Percentiles rank a stretch among this genome's conserved stretches.
Evolutionary conservation across 2,797 vertebrate species (phyloP).

Genomic region (Oryzias sinensis): DNA sequence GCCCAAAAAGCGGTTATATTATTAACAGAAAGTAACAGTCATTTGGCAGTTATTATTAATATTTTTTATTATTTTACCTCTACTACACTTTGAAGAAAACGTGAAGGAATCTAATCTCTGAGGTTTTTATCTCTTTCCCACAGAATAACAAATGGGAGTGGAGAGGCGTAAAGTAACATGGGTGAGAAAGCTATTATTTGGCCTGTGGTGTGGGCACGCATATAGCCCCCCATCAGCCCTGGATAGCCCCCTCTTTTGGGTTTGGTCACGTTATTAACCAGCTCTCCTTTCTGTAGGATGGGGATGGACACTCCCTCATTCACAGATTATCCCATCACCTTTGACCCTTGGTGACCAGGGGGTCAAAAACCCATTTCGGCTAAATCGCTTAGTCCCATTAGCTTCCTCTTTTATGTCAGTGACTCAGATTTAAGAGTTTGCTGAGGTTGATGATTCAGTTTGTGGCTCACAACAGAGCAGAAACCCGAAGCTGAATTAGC

Average conservation of each 20-base stretch:
- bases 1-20: conserved; percentile 8
- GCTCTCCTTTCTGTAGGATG: conserved; percentile 49
- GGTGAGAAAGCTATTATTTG: conserved; percentile 90
- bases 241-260: conserved; percentile 81
- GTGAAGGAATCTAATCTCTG: conserved; percentile 81
- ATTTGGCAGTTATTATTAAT: conserved; percentile 6
- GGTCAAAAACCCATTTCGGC: conserved; percentile 52
- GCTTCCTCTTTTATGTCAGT: conserved; percentile 4
- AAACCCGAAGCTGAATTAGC: conserved; percentile 9
- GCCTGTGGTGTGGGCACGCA: conserved; percentile 84
- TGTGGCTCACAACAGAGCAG: conserved; percentile 4
- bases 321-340: conserved; percentile 71
- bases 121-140: conserved; percentile 94
- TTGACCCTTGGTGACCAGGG: conserved; percentile 54
- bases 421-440: neutral
- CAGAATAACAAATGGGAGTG: conserved; percentile 94
- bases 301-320: conserved; percentile 58
- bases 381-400: conserved; percentile 21
- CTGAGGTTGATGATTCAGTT: neutral
- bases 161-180: conserved; percentile 97
- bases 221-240: conserved; percentile 51
- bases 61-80: conserved; percentile 4
- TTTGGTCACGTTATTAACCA: conserved; percentile 54
- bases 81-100: conserved; percentile 78
- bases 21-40: neutral